A percentile compares a stretch with the other conserved stretches of the same genome.
Evolutionary conservation across 2,797 vertebrate species (phyloP).

Genomic region (Pyrocephalus nanus): DNA sequence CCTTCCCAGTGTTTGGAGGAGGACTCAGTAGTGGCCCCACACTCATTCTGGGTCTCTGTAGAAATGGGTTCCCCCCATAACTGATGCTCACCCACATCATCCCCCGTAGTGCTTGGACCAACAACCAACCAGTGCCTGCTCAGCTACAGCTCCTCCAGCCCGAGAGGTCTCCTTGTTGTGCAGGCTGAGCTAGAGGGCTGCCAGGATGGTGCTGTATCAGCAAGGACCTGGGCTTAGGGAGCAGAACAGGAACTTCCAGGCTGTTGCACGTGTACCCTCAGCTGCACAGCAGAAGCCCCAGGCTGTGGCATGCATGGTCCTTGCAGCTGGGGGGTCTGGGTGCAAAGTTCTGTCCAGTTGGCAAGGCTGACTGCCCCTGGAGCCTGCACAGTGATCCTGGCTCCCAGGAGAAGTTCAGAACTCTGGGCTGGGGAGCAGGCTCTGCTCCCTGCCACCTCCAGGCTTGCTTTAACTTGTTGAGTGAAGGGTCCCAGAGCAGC

Average conservation of each 20-base stretch:
- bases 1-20: not conserved
- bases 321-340: not conserved
- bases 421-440: not conserved
- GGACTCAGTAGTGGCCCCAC: not conserved
- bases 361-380: not conserved
- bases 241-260: not conserved
- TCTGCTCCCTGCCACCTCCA: not conserved
- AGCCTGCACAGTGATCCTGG: not conserved
- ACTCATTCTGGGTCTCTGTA: not conserved
- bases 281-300: not conserved
- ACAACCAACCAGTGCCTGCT: not conserved
- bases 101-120: not conserved
- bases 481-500: not conserved
- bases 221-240: not conserved
- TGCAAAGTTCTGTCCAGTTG: not conserved
- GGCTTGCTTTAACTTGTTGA: not conserved
- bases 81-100: not conserved
- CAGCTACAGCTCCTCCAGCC: not conserved
- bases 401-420: not conserved
- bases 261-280: rapidly evolving
- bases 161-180: too few species aligned
- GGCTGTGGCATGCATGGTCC: rapidly evolving
- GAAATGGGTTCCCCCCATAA: not conserved
- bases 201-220: not conserved
- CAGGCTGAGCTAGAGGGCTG: not conserved